Evolutionary conservation across 1,140 invertebrate genomes (phyloP), one percentile per base, ranked within the genome.

Genomic region (Neodiprion virginianus): DNA sequence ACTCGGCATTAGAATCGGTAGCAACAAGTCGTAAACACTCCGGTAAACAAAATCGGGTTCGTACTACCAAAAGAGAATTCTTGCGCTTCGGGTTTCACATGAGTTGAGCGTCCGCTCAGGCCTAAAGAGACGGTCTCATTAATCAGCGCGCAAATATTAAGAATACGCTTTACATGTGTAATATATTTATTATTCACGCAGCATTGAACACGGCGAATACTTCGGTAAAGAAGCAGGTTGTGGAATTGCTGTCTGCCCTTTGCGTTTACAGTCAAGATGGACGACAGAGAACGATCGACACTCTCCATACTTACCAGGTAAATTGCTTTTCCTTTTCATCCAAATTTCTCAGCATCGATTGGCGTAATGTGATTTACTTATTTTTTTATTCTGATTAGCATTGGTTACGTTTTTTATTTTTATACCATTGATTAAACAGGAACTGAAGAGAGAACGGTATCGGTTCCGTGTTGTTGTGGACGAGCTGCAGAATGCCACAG

Each of bases 181-280:
- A 65, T 17, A 10, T 12, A 8, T 61, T 77, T 80, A 74, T 78
- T 68, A 77, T 76, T 80, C 72, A 76, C 76, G n/a, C 84, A 89
- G 96, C 96, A 78, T 89, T 98, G 83, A 95, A 96, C 85, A 96
- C 95, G 66, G 93, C 92, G 76, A 96, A 95, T 84, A 90, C 92
- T 67, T 93, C 94, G 47, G 96, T 97, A 76, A 97, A 97, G 90
- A 97, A 97, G 89, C 96, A 97, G 91, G 94, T 96, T 78, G 96
- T 97, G 84, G 96, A 98, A 89, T 90, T 97, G 72, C 91, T 97
- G 72, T 96, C 95, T 61, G 96, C 96, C 1, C 90, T 98, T 48
- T 97, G 96, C 86, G 95, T 96, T 67, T 96, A 97, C 91, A 96
- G 93, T 83, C 90, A 92, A 77, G 95, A 96, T 79, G 96, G 96